phyloP scores from a whole-genome alignment of 2,113 vertebrate genomes.

The Amazona vittata region DNA sequence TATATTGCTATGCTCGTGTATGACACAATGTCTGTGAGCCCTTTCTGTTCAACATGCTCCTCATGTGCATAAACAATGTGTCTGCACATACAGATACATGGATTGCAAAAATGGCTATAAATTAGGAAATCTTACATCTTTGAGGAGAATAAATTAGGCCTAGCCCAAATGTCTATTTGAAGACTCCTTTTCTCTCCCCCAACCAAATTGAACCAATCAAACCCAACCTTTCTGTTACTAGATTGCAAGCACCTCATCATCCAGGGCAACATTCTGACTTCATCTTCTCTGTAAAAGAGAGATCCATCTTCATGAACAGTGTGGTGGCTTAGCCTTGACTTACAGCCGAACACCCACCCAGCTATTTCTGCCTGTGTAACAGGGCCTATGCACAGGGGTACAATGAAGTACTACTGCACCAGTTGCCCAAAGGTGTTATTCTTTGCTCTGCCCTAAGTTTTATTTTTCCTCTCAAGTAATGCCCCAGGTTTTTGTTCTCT shows the following conservation, averaged over 20 bases:
- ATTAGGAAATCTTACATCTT: neutral
- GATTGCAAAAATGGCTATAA: neutral
- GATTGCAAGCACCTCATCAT: neutral
- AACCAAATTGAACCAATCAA: neutral
- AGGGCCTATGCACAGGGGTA: neutral
- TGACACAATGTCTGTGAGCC: neutral
- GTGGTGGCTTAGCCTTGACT: neutral
- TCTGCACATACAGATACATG: rapidly evolving
- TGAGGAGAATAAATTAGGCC: neutral
- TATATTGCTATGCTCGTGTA: neutral
- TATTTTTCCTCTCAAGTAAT: neutral
- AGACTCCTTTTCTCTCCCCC: neutral
- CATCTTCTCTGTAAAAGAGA: neutral
- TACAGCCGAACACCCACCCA: neutral
- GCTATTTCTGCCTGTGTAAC: neutral
- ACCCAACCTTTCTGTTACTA: neutral
- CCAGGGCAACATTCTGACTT: neutral
- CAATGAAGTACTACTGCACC: neutral
- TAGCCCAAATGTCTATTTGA: neutral
- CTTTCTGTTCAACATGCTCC: neutral
- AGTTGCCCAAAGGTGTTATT: neutral
- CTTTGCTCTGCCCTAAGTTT: neutral
- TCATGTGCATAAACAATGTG: neutral
- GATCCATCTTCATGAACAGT: neutral
- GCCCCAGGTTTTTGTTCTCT: neutral